phyloP scores from a whole-genome alignment of 2,888 invertebrate genomes.

The Papilio protenor region DNA sequence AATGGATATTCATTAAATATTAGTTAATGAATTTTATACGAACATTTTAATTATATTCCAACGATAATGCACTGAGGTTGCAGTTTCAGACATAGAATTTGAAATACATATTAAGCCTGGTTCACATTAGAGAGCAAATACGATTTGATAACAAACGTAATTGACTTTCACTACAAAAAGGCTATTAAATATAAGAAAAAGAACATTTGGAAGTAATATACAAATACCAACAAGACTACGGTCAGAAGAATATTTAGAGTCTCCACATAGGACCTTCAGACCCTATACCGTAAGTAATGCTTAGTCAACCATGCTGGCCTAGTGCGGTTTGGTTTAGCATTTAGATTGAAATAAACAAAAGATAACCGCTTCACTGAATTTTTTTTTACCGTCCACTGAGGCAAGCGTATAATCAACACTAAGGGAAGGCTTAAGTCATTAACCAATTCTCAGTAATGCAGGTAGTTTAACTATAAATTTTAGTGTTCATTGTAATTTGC shows the following conservation, averaged over 20 bases:
- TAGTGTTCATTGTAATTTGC: constrained; percentile 18
- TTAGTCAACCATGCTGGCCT: too few relatives aligned
- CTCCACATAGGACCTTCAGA: too few relatives aligned
- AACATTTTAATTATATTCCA: constrained; percentile 11
- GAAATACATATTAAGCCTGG: background rate
- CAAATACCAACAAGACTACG: too few relatives aligned
- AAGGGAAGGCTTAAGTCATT: background rate
- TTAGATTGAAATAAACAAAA: too few relatives aligned
- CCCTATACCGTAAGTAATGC: too few relatives aligned
- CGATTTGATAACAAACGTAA: background rate
- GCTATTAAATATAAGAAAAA: too few relatives aligned
- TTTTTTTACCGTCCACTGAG: too few relatives aligned
- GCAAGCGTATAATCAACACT: background rate
- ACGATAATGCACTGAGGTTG: background rate
- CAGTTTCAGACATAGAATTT: background rate
- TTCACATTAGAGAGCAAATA: background rate
- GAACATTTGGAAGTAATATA: too few relatives aligned
- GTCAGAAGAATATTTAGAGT: too few relatives aligned
- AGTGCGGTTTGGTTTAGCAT: too few relatives aligned
- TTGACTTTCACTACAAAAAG: too few relatives aligned
- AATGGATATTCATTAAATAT: constrained; percentile 38
- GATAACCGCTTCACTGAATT: too few relatives aligned
- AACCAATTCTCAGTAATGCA: background rate
- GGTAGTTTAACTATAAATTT: background rate
- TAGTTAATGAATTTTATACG: constrained; percentile 22